These are phyloP conservation scores for Dryobotodes eremita DNA, from an alignment of 2,888 invertebrate species.

Conservation along the genomic window DNA sequence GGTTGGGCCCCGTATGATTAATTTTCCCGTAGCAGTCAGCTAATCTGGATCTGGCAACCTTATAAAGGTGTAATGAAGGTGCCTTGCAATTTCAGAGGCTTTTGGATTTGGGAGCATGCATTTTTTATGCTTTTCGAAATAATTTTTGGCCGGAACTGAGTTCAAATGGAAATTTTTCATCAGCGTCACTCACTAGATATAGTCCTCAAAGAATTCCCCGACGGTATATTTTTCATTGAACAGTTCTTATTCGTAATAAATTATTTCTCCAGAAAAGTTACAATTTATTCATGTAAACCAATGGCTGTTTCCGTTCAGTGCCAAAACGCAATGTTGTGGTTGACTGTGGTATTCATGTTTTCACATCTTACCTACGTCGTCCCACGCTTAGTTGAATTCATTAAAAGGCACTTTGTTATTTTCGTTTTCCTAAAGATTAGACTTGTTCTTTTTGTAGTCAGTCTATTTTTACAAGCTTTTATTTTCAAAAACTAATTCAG, in stretches of 20 bases:
- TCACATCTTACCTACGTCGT: slow-evolving; percentile 14
- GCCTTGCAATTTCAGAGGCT: slow-evolving; percentile 41
- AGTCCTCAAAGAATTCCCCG: neutral
- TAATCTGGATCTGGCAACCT: slow-evolving; percentile 58
- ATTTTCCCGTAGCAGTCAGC: slow-evolving; percentile 45
- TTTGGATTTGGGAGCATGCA: slow-evolving; percentile 28
- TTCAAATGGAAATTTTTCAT: slow-evolving; percentile 18
- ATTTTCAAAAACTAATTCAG: neutral
- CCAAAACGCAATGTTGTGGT: slow-evolving; percentile 39
- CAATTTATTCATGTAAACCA: slow-evolving; percentile 28
- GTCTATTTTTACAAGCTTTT: neutral
- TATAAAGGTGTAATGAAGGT: slow-evolving; percentile 57
- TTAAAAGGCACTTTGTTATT: slow-evolving; percentile 13
- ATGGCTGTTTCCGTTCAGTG: slow-evolving; percentile 25
- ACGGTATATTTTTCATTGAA: neutral
- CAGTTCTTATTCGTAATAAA: neutral
- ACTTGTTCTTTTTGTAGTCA: neutral
- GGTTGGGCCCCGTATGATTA: slow-evolving; percentile 46
- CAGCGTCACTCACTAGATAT: neutral
- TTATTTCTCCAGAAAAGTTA: slow-evolving; percentile 16
- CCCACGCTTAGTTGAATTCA: slow-evolving; percentile 32
- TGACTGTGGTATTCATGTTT: slow-evolving; percentile 30
- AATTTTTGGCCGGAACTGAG: slow-evolving; percentile 9
- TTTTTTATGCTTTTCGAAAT: slow-evolving; percentile 34
- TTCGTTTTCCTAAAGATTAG: neutral